phyloP scores from a whole-genome alignment of 2,113 vertebrate species.

The Callocephalon fimbriatum region DNA sequence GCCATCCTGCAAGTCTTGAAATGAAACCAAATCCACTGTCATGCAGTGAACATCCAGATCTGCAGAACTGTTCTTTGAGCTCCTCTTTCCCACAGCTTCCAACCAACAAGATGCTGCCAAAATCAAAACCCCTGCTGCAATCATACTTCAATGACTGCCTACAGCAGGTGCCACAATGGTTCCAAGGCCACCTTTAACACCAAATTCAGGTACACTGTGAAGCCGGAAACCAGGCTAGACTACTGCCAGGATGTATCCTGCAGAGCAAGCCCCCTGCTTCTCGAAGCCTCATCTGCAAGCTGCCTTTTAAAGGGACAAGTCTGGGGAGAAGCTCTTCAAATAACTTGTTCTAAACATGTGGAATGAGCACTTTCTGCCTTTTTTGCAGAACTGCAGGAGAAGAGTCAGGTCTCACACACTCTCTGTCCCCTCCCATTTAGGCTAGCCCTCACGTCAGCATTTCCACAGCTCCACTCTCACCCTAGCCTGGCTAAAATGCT shows the following conservation, averaged over 20 bases:
- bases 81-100: not conserved
- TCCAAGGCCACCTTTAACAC: accelerated
- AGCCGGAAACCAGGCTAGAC: not conserved
- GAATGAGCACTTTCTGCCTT: not conserved
- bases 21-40: not conserved
- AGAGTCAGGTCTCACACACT: accelerated
- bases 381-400: not conserved
- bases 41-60: accelerated
- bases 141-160: not conserved
- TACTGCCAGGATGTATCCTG: accelerated
- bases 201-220: not conserved
- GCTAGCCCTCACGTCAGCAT: not conserved
- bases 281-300: not conserved
- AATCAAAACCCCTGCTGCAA: not conserved
- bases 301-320: not conserved
- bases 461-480: not conserved
- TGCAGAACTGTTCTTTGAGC: not conserved
- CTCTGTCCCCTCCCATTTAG: not conserved
- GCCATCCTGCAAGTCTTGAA: not conserved
- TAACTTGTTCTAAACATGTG: accelerated
- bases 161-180: accelerated
- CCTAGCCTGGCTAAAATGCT: not conserved
- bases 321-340: not conserved
- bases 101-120: not conserved
- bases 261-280: not conserved